Evolutionary conservation across 2,113 vertebrate species (phyloP).

Genomic region (Amazona vittata): DNA sequence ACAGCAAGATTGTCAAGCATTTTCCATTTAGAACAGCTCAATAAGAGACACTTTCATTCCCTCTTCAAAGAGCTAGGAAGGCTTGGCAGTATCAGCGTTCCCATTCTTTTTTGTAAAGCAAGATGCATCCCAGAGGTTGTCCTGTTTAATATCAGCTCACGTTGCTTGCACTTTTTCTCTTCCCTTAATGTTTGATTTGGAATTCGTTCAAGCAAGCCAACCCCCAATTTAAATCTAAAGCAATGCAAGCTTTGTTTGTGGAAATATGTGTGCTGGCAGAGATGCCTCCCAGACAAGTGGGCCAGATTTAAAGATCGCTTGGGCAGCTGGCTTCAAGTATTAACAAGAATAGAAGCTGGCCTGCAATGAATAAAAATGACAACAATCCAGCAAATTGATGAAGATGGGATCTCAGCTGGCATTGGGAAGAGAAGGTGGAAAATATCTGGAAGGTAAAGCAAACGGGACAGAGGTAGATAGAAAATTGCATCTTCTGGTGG

Average conservation of each 20-base stretch:
- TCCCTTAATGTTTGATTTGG: constrained; percentile 38
- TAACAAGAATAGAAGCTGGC: background rate
- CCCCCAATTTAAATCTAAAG: background rate
- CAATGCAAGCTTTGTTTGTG: constrained; percentile 32
- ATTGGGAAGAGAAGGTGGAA: background rate
- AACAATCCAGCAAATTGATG: background rate
- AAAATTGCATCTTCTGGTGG: background rate
- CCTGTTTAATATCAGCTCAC: constrained; percentile 49
- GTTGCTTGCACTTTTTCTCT: constrained; percentile 4
- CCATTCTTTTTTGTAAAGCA: background rate
- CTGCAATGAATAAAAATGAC: background rate
- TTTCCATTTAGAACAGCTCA: background rate
- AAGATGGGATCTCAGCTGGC: background rate
- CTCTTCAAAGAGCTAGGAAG: background rate
- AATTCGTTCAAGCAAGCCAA: constrained; percentile 12
- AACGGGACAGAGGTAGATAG: background rate
- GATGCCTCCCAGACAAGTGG: background rate
- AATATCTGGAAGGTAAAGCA: background rate
- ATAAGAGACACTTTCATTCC: background rate
- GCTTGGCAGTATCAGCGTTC: background rate
- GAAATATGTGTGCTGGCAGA: constrained; percentile 2
- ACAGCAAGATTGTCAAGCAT: background rate
- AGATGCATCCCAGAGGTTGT: constrained; percentile 38
- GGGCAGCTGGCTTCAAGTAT: constrained; percentile 6
- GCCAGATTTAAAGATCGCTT: background rate